Base-by-base conservation (phyloP, 2,888 invertebrate species). In the Dorcus hopei region DNA sequence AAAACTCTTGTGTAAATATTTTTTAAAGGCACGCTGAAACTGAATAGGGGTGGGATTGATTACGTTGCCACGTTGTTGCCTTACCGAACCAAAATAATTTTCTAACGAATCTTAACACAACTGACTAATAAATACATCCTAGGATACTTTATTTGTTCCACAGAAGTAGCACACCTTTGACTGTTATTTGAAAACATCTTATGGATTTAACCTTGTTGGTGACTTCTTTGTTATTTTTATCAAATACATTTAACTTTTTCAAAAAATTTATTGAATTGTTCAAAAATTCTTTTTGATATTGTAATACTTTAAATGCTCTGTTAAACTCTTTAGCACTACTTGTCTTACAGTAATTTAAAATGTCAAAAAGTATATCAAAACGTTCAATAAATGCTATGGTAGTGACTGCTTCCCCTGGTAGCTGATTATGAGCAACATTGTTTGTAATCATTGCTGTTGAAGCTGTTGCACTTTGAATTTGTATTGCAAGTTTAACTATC, bases 21-120 rank as follows among this genome's bases (percentile, higher is more conserved):
- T 26, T 26, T 26, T 26, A 5, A 26, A 26, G 5, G 26, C 26
- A 26, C 26, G 26, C 26, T 26, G 26, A 26, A 26, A 26, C 26
- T 26, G 26, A 4, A 26, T 26, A 26, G 57, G 47, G 6, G 54
- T 63, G 8, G 61, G 63, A 49, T 63, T 61, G 8, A 43, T 14
- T 38, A 39, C 19, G 33, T 63, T 61, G 23, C 63, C 58, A 43
- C 50, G 54, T 49, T 61, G 57, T 49, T 60, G 59, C n/a, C 59
- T 40, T 45, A 64, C 41, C 2, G 26, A 11, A n/a, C 63, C 51
- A 59, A 63, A 63, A 45, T 62, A 65, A 50, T 65, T 68, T 56
- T 69, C 67, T 9, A 69, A n/a, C 26, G 59, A 57, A 52, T 67
- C 69, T 56, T 64, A 63, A 14, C 52, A 66, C 64, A 40, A 45